Evolutionary conservation across 2,797 vertebrate genomes (phyloP), one percentile per base, ranked within the genome.

Genomic region (Sebastolobus altivelis): DNA sequence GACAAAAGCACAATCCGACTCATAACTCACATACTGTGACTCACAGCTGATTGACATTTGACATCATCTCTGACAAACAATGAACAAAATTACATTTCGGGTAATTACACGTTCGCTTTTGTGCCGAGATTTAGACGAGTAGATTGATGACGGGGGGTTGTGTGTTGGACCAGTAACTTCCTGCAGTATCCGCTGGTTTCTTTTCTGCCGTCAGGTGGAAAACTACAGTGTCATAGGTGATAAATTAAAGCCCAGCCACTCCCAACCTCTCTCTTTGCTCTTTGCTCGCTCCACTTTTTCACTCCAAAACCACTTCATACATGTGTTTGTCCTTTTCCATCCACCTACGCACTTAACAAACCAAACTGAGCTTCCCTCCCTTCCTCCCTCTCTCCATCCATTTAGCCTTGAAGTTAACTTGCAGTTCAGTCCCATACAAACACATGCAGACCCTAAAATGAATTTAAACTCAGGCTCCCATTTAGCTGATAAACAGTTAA

Each of bases 1-100:
- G 25, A 86, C 72, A 73, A 77, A 82, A 65, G 11, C 60, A 76
- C 55, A 58, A 49, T 12, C 49, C 4, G 1, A 46, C 13, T 40
- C 9, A 25, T 77, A 35, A 18, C 54, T 22, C 62, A 74, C 12
- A 3, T 4, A 9, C 3, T n/a, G 11, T 59, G 12, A 76, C 33
- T 22, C 20, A 59, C 16, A 61, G 29, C 37, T 54, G 37, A 69
- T 4, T 52, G 49, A 52, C 49, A 52, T 9, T 52, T 52, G 20
- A 52, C 49, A 52, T 1, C 43, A 46, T 46, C 43, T 46, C 43
- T 46, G 43, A 46, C 16, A 46, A 52, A 52, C 49, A 52, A 52
- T 52, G 20, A 9, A 52, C 20, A n/a, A 52, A 52, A 52, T 52
- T 5, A 60, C 22, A n/a, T 8, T 35, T 27, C 0, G 6, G 12